phyloP scores from a whole-genome alignment of 2,113 vertebrate genomes.

The Tupaia tana region DNA sequence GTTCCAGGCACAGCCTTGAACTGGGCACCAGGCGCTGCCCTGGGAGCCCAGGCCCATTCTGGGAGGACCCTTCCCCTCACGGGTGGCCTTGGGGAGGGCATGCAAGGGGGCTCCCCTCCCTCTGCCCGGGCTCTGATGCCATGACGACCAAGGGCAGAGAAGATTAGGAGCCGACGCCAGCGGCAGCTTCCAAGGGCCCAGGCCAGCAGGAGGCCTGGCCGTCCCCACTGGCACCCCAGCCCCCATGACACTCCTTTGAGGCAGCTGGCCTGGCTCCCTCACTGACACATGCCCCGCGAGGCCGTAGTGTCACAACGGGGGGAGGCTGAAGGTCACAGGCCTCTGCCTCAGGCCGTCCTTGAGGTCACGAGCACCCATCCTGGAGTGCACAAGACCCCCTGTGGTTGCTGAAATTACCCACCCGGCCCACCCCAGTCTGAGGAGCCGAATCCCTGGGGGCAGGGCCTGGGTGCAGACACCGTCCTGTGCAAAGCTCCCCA shows the following conservation, averaged over 20 bases:
- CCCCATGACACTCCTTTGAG: not conserved
- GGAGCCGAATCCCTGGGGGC: not conserved
- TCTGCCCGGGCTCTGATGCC: not conserved
- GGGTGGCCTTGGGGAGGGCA: not conserved
- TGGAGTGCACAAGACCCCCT: not conserved
- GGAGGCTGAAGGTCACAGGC: not conserved
- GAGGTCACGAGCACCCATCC: no score
- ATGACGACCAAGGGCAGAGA: fast-evolving
- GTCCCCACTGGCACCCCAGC: not conserved
- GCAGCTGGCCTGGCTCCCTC: not conserved
- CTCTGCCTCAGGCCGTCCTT: not conserved
- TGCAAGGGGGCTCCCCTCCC: not conserved
- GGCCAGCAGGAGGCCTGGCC: not conserved
- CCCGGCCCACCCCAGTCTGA: not conserved
- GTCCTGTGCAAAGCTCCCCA: not conserved
- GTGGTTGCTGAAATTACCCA: not conserved
- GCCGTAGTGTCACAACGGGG: no score
- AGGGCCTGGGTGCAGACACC: no score
- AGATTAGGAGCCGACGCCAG: not conserved
- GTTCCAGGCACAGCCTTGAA: not conserved
- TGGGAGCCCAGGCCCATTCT: not conserved
- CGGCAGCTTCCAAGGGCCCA: not conserved
- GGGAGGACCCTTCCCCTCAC: no score
- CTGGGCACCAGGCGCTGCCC: no score
- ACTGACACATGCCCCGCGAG: not conserved